A percentile compares a stretch with the other conserved stretches of the same genome.
Evolutionary conservation across 1,140 invertebrate species (phyloP).

Genomic region (Drosophila ironensis): DNA sequence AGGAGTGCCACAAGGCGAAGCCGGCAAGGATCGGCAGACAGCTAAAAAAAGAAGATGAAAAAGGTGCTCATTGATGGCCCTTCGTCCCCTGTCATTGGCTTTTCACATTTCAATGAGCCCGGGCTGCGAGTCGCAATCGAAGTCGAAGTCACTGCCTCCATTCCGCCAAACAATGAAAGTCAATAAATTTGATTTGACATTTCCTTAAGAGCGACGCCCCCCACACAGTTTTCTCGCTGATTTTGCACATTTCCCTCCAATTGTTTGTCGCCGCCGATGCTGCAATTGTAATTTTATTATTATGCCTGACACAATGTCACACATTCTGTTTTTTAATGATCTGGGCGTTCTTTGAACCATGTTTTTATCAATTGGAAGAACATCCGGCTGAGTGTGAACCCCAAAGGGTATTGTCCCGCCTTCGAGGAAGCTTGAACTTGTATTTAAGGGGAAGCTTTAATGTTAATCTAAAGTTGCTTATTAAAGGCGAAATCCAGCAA

Average conservation of each 20-base stretch:
- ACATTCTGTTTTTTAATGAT: constrained; percentile 73
- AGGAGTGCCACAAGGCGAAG: constrained; percentile 36
- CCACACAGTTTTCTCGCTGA: constrained; percentile 45
- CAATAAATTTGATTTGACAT: constrained; percentile 81
- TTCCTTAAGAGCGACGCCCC: constrained; percentile 40
- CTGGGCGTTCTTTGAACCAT: constrained; percentile 34
- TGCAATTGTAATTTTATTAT: constrained; percentile 75
- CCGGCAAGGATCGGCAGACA: constrained; percentile 17
- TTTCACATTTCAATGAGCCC: constrained; percentile 77
- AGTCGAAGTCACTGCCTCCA: constrained; percentile 43
- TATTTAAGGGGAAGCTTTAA: neutral
- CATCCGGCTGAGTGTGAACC: neutral
- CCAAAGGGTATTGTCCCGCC: neutral
- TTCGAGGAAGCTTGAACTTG: neutral
- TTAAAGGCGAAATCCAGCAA: neutral
- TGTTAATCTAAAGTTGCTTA: neutral
- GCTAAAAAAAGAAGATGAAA: constrained; percentile 9
- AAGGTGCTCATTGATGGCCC: constrained; percentile 56
- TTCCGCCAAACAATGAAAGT: constrained; percentile 68
- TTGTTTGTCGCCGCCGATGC: constrained; percentile 42
- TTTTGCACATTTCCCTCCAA: constrained; percentile 56
- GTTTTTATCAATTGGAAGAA: constrained; percentile 38
- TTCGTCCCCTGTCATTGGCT: constrained; percentile 62
- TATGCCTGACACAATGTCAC: constrained; percentile 63
- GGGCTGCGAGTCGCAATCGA: no score